Conservation (phyloP, 2,888 invertebrate species). For the Chymomyza fuscimana region DNA sequence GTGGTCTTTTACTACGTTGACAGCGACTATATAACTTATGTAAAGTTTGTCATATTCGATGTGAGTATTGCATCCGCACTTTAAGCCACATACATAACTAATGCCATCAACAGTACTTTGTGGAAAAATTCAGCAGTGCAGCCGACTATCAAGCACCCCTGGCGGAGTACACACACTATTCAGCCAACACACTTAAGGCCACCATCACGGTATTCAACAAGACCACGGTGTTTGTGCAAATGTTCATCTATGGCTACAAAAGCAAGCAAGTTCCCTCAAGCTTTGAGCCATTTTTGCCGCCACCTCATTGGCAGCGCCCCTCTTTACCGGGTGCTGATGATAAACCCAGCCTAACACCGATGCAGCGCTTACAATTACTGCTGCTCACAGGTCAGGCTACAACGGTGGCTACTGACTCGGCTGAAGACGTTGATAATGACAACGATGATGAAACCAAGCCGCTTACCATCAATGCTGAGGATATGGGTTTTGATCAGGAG, state of each 20-base stretch:
- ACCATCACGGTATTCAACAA: constrained; percentile 65
- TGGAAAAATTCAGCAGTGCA: constrained; percentile 33
- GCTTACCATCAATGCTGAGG: constrained; percentile 33
- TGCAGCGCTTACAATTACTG: constrained; percentile 53
- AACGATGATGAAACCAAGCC: constrained; percentile 22
- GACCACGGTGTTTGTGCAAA: constrained; percentile 68
- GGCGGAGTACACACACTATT: constrained; percentile 71
- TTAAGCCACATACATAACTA: neutral
- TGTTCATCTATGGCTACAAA: constrained; percentile 74
- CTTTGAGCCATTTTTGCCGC: constrained; percentile 61
- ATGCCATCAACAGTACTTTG: constrained; percentile 51
- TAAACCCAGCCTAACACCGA: constrained; percentile 31
- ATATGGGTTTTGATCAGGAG: constrained; percentile 40
- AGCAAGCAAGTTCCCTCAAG: constrained; percentile 40
- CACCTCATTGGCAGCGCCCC: constrained; percentile 33
- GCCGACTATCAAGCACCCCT: constrained; percentile 52
- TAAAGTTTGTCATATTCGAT: constrained; percentile 67
- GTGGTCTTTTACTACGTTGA: constrained; percentile 75
- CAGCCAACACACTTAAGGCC: constrained; percentile 71
- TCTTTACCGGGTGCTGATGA: neutral
- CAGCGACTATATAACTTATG: constrained; percentile 68
- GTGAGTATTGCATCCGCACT: constrained; percentile 56
- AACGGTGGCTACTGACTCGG: constrained; percentile 13
- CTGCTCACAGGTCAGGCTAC: constrained; percentile 41
- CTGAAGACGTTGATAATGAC: constrained; percentile 3